These are phyloP conservation scores for Nephrotoma guestfalica DNA, from an alignment of 2,888 invertebrate species.

Conservation along the genomic window DNA sequence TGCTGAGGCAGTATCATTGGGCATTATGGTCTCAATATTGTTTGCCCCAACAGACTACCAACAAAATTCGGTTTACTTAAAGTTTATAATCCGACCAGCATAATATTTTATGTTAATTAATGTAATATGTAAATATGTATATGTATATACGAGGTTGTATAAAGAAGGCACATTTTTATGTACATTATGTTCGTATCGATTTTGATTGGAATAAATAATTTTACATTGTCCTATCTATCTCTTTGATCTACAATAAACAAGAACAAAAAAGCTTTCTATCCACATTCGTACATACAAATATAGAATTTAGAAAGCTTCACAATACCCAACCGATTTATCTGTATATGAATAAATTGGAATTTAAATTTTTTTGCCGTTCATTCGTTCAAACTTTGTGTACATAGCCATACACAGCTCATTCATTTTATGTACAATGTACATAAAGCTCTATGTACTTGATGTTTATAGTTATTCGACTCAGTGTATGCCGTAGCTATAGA, in stretches of 20 bases:
- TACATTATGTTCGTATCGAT: background rate
- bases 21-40: background rate
- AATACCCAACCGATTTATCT: background rate
- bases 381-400: background rate
- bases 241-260: background rate
- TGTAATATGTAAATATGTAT: background rate
- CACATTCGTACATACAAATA: background rate
- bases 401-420: too few species aligned
- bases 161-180: background rate
- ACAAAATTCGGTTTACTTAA: background rate
- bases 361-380: background rate
- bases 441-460: background rate
- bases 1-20: background rate
- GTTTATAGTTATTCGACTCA: background rate
- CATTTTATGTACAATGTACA: too few species aligned
- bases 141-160: background rate
- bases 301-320: background rate
- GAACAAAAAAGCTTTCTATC: background rate
- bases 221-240: background rate
- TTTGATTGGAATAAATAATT: background rate
- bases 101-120: background rate
- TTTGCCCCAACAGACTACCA: background rate
- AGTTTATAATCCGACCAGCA: background rate
- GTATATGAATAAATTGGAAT: background rate
- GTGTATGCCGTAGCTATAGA: background rate